Evolutionary conservation across 2,888 invertebrate species (phyloP).

Genomic region (Axea sp.): DNA sequence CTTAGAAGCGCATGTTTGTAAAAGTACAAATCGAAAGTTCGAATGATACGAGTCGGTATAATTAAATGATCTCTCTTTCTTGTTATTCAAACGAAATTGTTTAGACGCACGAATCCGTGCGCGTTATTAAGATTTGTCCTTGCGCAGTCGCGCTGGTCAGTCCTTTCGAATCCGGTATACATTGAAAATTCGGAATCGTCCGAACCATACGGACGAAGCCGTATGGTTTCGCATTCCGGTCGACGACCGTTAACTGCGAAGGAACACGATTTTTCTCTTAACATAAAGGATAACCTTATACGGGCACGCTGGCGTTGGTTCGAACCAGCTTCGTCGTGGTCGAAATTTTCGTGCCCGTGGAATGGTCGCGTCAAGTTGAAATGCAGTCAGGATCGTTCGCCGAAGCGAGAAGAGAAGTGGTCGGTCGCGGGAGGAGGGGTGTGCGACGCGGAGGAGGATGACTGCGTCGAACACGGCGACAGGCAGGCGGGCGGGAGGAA

Average conservation of each 20-base stretch:
- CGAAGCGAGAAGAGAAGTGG: slow-evolving; percentile 30
- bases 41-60: too few species aligned
- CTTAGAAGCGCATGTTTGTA: too few species aligned
- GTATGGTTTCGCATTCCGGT: too few species aligned
- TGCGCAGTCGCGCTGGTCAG: slow-evolving; percentile 2
- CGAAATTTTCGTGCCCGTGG: slow-evolving; percentile 57
- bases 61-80: too few species aligned
- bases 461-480: slow-evolving; percentile 13
- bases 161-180: slow-evolving; percentile 27
- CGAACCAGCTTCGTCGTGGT: slow-evolving; percentile 44
- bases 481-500: slow-evolving; percentile 1
- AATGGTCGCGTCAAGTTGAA: slow-evolving; percentile 50
- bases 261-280: slow-evolving; percentile 60
- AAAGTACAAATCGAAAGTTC: too few species aligned
- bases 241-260: slow-evolving; percentile 57
- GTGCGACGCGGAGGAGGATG: slow-evolving; percentile 27
- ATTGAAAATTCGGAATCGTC: slow-evolving; percentile 51
- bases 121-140: slow-evolving; percentile 2
- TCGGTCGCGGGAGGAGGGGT: slow-evolving; percentile 6
- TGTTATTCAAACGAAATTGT: too few species aligned
- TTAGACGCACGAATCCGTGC: background rate
- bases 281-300: slow-evolving; percentile 61
- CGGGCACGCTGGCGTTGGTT: slow-evolving; percentile 50
- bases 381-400: slow-evolving; percentile 40
- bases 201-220: too few species aligned